These are phyloP conservation scores for Onychomys leucogaster DNA, from an alignment of 2,797 vertebrate genomes.

Conservation along the genomic window DNA sequence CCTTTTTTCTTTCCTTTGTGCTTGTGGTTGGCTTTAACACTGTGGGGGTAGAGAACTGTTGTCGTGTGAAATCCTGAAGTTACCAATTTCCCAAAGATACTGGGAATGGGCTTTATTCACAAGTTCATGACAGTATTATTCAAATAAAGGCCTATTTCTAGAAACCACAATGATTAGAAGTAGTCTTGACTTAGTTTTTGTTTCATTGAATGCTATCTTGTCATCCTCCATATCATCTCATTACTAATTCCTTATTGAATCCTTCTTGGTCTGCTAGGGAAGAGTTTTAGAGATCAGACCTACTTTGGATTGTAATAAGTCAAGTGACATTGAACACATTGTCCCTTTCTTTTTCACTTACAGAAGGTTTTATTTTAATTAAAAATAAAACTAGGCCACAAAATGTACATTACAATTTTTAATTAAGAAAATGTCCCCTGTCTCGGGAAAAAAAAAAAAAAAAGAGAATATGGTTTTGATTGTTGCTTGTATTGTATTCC, in stretches of 20 bases:
- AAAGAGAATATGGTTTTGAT: conserved; percentile 39
- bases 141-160: conserved; percentile 33
- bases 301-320: conserved; percentile 1
- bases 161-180: conserved; percentile 2
- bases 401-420: conserved; percentile 34
- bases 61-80: neutral
- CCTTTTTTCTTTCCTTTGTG: conserved; percentile 16
- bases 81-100: neutral
- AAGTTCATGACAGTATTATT: neutral
- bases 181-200: conserved; percentile 31
- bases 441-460: too few species aligned
- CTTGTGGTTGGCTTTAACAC: conserved; percentile 47
- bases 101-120: conserved; percentile 47
- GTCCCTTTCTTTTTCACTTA: conserved; percentile 42
- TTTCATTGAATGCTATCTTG: conserved; percentile 30
- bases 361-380: conserved; percentile 30
- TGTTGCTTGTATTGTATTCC: neutral
- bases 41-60: neutral
- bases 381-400: conserved; percentile 34
- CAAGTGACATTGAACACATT: neutral
- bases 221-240: neutral
- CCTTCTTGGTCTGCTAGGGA: conserved; percentile 12
- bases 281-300: conserved; percentile 29
- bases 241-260: neutral
- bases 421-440: conserved; percentile 9